These are phyloP conservation scores for Pipistrellus nathusii DNA, from an alignment of 2,797 vertebrate species.

Conservation along the genomic window DNA sequence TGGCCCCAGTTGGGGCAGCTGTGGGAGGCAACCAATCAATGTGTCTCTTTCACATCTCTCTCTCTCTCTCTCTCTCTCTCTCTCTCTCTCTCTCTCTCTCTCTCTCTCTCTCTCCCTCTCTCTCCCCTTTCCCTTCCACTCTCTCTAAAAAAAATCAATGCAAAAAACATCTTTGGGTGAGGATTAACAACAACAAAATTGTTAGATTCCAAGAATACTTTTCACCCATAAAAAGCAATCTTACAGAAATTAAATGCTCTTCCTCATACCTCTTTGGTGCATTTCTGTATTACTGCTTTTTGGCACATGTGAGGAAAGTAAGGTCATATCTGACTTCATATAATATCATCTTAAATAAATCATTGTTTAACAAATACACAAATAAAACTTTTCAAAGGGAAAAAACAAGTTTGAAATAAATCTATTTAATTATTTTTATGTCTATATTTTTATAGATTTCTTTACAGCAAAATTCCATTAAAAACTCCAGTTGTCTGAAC, in stretches of 20 bases:
- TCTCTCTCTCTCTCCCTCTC: too few species aligned
- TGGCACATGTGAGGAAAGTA: not conserved
- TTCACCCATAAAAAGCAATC: not conserved
- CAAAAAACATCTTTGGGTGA: too few species aligned
- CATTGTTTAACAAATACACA: not conserved
- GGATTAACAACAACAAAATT: too few species aligned
- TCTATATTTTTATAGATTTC: constrained; percentile 16
- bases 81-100: too few species aligned
- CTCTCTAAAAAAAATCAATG: too few species aligned
- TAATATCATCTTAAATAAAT: constrained; percentile 22
- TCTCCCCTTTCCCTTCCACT: too few species aligned
- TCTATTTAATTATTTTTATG: not conserved
- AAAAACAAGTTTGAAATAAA: not conserved
- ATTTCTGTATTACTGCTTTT: not conserved
- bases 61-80: too few species aligned
- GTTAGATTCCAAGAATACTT: not conserved
- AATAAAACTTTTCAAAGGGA: not conserved
- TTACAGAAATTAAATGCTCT: not conserved
- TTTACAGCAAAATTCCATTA: not conserved
- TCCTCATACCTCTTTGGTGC: not conserved
- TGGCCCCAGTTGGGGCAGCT: too few species aligned
- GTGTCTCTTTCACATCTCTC: too few species aligned
- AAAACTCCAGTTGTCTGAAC: constrained; percentile 7
- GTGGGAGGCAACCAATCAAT: too few species aligned
- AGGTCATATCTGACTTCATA: not conserved